phyloP scores from a whole-genome alignment of 2,888 invertebrate genomes.

The Polyommatus iphigenia region DNA sequence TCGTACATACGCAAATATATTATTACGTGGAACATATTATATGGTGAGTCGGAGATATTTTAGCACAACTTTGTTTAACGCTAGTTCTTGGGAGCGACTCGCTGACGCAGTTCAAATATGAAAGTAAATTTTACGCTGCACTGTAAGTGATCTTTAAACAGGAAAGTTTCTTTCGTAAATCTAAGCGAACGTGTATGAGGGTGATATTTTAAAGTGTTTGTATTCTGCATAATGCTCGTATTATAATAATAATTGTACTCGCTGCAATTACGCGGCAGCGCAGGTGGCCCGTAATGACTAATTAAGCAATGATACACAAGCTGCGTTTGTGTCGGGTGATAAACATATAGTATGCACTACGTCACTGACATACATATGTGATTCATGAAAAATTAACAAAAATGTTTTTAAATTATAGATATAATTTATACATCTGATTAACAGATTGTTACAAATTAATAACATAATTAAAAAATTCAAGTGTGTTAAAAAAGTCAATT shows the following conservation, averaged over 20 bases:
- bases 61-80: slow-evolving; percentile 22
- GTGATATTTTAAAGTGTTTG: background rate
- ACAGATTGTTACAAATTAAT: no score
- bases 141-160: slow-evolving; percentile 11
- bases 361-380: background rate
- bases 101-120: slow-evolving; percentile 18
- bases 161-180: background rate
- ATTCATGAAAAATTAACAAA: background rate
- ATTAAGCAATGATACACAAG: slow-evolving; percentile 10
- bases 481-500: no score
- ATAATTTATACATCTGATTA: no score
- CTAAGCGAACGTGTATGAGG: background rate
- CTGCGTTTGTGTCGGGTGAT: background rate
- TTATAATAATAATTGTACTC: background rate
- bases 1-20: slow-evolving; percentile 29
- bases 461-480: no score
- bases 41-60: slow-evolving; percentile 17
- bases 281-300: slow-evolving; percentile 18
- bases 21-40: slow-evolving; percentile 18
- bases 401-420: background rate
- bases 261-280: background rate
- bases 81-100: slow-evolving; percentile 10
- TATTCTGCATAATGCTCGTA: background rate
- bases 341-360: background rate
- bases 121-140: slow-evolving; percentile 19